Evolutionary conservation across 2,888 invertebrate genomes (phyloP), one percentile per base, ranked within the genome.

Genomic region (Ditula angustiorana): DNA sequence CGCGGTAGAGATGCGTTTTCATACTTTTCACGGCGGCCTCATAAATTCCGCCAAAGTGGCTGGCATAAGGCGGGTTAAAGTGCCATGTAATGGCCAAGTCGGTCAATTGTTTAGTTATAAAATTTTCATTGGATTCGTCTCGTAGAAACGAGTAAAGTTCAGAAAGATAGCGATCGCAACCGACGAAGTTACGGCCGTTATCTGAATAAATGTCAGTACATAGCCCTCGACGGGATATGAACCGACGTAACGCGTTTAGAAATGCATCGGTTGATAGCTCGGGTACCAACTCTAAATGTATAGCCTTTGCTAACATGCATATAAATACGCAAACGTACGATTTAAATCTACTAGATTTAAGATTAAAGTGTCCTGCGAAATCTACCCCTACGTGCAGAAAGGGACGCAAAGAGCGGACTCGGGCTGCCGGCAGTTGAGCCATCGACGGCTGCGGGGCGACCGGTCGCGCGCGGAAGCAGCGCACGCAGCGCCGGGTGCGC

Each of bases 21-120:
- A 56, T 16, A 8, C 49, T 49, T 13, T 49, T 49, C 3, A 61
- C 61, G 1, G 28, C 55, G 2, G 55, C 46, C 10, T 61, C 61
- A 16, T 46, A 61, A n/a, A 61, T 33, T 2, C 61, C 61, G 5
- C 55, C 61, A 19, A 53, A 61, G 23, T 61, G 55, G 3, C 21
- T n/a, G 3, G 44, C 57, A 30, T 44, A 57, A 2, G 16, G 33
- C 5, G 33, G 33, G 37, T 37, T 37, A 37, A 37, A 37, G 13
- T 37, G 37, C 37, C 37, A 37, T 4, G 37, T 37, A 13, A 37
- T 37, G n/a, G 13, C n/a, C 2, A 16, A 13, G 16, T 37, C 13
- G 3, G 37, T 13, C 13, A 37, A 4, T 13, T 37, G n/a, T 37
- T 16, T 37, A 13, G n/a, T 37, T 13, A 37, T 13, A 2, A 13